phyloP scores from a whole-genome alignment of 2,113 vertebrate species.

The Fulica atra region DNA sequence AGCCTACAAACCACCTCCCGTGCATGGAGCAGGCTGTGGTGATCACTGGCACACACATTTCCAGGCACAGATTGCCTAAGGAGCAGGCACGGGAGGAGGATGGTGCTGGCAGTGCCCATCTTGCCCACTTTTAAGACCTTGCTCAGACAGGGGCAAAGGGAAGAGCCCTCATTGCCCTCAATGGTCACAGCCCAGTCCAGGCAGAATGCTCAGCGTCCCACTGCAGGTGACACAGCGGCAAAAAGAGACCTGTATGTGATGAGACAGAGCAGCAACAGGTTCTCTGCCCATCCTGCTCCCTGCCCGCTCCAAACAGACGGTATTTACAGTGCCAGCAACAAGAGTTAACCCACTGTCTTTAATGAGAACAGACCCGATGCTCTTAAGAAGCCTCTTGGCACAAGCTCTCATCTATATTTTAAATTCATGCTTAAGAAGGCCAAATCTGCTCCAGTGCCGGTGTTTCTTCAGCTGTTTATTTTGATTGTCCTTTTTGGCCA shows the following conservation, averaged over 20 bases:
- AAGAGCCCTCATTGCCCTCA: neutral
- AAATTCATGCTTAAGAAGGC: neutral
- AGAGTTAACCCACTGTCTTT: neutral
- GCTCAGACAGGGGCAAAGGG: neutral
- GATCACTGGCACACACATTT: neutral
- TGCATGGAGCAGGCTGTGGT: rapidly evolving
- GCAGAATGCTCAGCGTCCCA: neutral
- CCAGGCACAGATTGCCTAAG: rapidly evolving
- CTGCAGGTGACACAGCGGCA: neutral
- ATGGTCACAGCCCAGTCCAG: neutral
- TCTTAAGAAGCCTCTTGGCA: slow-evolving; percentile 25
- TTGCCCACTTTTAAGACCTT: neutral
- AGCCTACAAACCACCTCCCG: rapidly evolving
- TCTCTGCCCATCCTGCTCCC: neutral
- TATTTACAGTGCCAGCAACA: neutral
- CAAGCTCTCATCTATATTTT: neutral
- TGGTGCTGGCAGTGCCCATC: neutral
- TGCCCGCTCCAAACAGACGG: neutral
- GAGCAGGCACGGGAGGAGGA: rapidly evolving
- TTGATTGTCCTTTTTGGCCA: neutral
- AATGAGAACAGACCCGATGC: neutral
- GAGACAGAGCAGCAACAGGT: neutral
- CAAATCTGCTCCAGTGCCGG: neutral
- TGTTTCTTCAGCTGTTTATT: neutral
- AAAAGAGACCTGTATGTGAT: rapidly evolving